Base-by-base conservation (phyloP, 1,140 invertebrate genomes). In the Gerris buenoi region DNA sequence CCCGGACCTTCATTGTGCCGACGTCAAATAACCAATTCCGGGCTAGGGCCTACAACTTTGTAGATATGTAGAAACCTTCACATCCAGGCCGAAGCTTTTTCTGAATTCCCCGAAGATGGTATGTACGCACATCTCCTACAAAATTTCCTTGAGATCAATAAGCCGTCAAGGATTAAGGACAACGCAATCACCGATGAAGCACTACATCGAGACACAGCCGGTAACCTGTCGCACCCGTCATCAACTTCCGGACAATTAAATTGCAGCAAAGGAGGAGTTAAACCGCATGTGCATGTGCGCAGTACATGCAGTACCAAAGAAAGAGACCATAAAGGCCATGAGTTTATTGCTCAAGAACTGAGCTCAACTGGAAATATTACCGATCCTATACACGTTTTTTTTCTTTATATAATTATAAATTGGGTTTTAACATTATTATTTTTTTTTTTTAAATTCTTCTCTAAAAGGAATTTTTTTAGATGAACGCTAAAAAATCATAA, bases 1-100 rank as follows among this genome's bases (percentile, higher is more conserved):
- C 23, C 15, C 79, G 77, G 77, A 68, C 63, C 2, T 79, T 79
- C 63, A 71, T 73, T 5, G 66, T 80, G 78, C 77, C 0, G 74
- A 79, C 61, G 73, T 79, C 3, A 58, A 68, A 0, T 68, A 65
- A 25, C 72, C 76, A 2, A 77, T 77, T 13, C 73, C 79, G 1
- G 76, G 33, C 33, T 46, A 10, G 33, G 5, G 18, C 5, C 33
- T 10, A 46, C 33, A 46, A 46, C 33, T 18, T 46, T 10, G 5
- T 46, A 46, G 33, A n/a, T n/a, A n/a, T n/a, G n/a, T n/a, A n/a
- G 5, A 5, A 18, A 46, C 33, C 18, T 46, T 5, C 33, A 46
- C 33, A 46, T 18, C 33, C 33, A 18, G 18, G 33, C 18, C 33
- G 33, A 46, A 46, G 33, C 18, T 18, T 46, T 46, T 18, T 10